Evolutionary conservation across 2,888 invertebrate species (phyloP).

Genomic region (Amblyjoppa fuscipennis): DNA sequence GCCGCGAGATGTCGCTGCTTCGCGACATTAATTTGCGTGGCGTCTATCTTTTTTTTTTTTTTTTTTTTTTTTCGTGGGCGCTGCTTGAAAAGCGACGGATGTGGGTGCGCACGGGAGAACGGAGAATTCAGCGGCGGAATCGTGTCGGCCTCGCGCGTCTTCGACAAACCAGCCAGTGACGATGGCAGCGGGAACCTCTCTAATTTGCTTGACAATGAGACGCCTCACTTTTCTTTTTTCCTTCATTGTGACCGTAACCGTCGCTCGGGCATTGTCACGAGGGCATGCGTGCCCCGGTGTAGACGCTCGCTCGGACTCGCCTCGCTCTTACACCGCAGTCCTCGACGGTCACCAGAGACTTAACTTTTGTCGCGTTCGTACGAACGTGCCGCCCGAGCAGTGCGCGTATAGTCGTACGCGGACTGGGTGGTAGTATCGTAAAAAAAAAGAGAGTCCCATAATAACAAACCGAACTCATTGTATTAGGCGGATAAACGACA

Average conservation of each 20-base stretch:
- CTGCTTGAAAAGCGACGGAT: constrained; percentile 58
- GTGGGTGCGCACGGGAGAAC: constrained; percentile 50
- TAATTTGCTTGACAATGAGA: constrained; percentile 66
- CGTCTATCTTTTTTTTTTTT: constrained; percentile 36
- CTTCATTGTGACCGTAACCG: constrained; percentile 64
- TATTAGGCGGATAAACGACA: constrained; percentile 7
- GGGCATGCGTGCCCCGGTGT: constrained; percentile 47
- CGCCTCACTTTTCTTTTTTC: constrained; percentile 48
- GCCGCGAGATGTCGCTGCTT: constrained; percentile 43
- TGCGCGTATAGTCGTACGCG: not conserved
- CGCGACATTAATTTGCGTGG: constrained; percentile 59
- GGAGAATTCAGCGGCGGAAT: constrained; percentile 22
- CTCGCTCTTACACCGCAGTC: not conserved
- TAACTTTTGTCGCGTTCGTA: not conserved
- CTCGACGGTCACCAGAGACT: constrained; percentile 23
- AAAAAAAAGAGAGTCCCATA: constrained; percentile 17
- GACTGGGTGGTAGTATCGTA: constrained; percentile 38
- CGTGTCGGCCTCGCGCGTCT: constrained; percentile 26
- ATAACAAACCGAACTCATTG: constrained; percentile 8
- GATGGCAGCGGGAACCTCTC: constrained; percentile 44
- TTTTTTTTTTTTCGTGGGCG: constrained; percentile 40
- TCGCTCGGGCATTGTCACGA: constrained; percentile 60
- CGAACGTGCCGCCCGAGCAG: not conserved
- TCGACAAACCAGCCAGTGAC: constrained; percentile 9
- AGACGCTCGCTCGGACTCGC: constrained; percentile 36